These are phyloP conservation scores for Tridacna crocea DNA, from an alignment of 2,888 invertebrate species.

Conservation along the genomic window DNA sequence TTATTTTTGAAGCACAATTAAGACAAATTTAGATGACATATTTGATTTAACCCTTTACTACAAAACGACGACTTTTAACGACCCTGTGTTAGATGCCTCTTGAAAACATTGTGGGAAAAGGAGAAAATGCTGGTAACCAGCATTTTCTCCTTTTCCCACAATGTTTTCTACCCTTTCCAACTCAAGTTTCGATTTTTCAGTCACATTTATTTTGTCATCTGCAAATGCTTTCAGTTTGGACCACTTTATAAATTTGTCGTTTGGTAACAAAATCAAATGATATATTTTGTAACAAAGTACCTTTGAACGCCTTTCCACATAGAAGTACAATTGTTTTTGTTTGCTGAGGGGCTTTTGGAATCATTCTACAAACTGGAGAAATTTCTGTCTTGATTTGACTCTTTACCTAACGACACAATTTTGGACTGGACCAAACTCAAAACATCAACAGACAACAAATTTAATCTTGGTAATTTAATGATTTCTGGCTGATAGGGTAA, in stretches of 20 bases:
- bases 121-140: constrained; percentile 3
- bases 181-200: background rate
- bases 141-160: background rate
- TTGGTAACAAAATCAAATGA: background rate
- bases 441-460: no score
- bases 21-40: no score
- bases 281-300: background rate
- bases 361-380: background rate
- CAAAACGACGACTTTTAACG: background rate
- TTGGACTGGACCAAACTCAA: no score
- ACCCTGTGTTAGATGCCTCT: background rate
- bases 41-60: background rate
- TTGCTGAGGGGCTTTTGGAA: background rate
- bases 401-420: no score
- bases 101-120: constrained; percentile 2
- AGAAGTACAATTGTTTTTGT: background rate
- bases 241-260: background rate
- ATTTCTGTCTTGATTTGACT: no score
- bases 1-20: no score
- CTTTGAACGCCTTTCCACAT: background rate
- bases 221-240: background rate
- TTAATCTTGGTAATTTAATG: no score
- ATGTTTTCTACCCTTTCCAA: background rate
- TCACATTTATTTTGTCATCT: background rate
- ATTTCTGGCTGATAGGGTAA: no score